phyloP scores from a whole-genome alignment of 2,888 invertebrate species.

The Phengaris arion region DNA sequence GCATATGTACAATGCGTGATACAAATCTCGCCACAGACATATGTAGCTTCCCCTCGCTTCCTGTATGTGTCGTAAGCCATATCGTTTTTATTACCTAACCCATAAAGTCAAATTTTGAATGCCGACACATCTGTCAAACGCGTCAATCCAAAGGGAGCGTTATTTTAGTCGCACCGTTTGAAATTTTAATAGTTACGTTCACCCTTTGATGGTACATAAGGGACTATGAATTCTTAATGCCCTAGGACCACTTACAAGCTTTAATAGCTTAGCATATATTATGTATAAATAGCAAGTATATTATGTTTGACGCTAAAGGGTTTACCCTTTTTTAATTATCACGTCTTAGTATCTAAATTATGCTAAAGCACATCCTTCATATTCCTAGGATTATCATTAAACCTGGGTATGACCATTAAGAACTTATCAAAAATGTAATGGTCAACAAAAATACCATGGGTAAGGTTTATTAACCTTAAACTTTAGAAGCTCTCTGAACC shows the following conservation, averaged over 20 bases:
- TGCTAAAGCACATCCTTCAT: neutral
- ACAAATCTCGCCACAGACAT: constrained; percentile 65
- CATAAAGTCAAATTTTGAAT: constrained; percentile 56
- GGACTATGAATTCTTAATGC: constrained; percentile 48
- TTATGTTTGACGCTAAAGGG: neutral
- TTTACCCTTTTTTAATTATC: neutral
- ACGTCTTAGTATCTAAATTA: neutral
- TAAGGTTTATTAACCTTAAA: neutral
- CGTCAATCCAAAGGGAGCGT: constrained; percentile 67
- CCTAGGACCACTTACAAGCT: constrained; percentile 32
- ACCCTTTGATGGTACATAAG: constrained; percentile 70
- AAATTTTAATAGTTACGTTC: constrained; percentile 79
- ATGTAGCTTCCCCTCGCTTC: constrained; percentile 66
- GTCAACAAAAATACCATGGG: neutral
- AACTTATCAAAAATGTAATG: neutral
- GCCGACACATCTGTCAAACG: constrained; percentile 40
- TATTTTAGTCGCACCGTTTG: constrained; percentile 75
- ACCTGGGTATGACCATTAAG: neutral
- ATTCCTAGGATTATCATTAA: neutral
- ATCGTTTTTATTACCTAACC: constrained; percentile 43
- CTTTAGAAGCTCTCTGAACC: neutral
- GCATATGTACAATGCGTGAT: constrained; percentile 59
- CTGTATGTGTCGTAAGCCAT: constrained; percentile 57
- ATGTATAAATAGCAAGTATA: neutral
- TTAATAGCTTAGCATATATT: constrained; percentile 18